phyloP scores from a whole-genome alignment of 2,797 vertebrate species.

The Phalanger gymnotis region DNA sequence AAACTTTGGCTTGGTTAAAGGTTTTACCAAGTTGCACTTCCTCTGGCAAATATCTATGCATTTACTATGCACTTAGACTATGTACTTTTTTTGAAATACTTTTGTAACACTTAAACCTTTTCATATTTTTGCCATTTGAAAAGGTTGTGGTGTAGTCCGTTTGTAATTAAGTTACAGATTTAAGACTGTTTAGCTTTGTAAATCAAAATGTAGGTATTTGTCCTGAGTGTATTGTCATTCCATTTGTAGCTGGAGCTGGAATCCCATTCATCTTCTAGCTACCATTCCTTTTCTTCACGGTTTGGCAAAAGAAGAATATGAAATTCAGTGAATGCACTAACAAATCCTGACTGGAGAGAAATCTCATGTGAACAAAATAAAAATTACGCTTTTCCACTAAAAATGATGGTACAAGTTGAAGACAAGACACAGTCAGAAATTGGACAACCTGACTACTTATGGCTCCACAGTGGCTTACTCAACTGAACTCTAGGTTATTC shows the following conservation, averaged over 20 bases:
- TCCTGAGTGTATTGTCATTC: conserved; percentile 65
- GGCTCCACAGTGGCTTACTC: conserved; percentile 72
- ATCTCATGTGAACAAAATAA: conserved; percentile 77
- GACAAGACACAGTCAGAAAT: conserved; percentile 77
- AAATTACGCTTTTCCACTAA: conserved; percentile 77
- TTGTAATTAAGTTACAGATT: conserved; percentile 80
- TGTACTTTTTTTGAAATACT: conserved; percentile 82
- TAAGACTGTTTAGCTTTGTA: conserved; percentile 80
- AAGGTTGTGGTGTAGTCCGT: conserved; percentile 75
- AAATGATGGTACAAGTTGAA: conserved; percentile 76
- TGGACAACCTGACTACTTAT: conserved; percentile 75
- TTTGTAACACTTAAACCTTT: conserved; percentile 80
- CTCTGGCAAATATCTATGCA: conserved; percentile 70
- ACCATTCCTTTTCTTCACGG: conserved; percentile 76
- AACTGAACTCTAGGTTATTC: conserved; percentile 78
- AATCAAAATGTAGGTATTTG: conserved; percentile 72
- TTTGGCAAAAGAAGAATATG: conserved; percentile 77
- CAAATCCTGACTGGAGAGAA: conserved; percentile 75
- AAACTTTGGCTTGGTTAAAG: conserved; percentile 73
- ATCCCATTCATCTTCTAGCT: conserved; percentile 75
- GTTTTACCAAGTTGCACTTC: conserved; percentile 69
- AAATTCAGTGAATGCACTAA: conserved; percentile 78
- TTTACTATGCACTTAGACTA: conserved; percentile 80
- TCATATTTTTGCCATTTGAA: conserved; percentile 79
- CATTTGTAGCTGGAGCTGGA: conserved; percentile 74